These are phyloP conservation scores for Ailurus styani DNA, from an alignment of 2,113 vertebrate species.

Conservation along the genomic window DNA sequence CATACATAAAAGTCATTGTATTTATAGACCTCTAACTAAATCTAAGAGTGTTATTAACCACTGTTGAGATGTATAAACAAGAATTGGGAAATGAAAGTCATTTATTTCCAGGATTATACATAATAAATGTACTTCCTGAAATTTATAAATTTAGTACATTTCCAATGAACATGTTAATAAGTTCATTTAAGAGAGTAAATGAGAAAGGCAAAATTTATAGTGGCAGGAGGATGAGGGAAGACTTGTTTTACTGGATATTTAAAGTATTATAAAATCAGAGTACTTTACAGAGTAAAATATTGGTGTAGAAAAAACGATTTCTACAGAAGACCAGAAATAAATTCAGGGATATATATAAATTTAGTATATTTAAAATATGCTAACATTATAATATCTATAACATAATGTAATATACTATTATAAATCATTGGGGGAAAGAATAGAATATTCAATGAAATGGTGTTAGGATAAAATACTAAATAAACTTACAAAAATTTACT, in stretches of 20 bases:
- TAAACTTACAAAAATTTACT: neutral
- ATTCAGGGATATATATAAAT: neutral
- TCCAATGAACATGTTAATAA: conserved; percentile 34
- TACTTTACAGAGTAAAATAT: conserved; percentile 5
- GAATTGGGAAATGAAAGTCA: neutral
- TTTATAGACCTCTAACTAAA: neutral
- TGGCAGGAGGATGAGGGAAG: neutral
- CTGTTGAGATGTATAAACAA: neutral
- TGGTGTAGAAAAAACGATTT: neutral
- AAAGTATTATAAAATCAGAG: neutral
- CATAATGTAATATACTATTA: neutral
- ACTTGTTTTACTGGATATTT: neutral
- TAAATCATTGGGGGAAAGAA: neutral
- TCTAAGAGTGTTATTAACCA: neutral
- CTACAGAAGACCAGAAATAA: neutral
- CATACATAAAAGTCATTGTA: neutral
- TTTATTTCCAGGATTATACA: conserved; percentile 17
- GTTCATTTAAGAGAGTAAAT: neutral
- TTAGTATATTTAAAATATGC: neutral
- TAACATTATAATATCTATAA: neutral
- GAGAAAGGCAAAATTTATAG: neutral
- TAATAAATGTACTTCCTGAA: neutral
- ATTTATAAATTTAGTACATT: conserved; percentile 2
- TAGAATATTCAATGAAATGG: neutral
- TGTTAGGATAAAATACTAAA: conserved; percentile 7